phyloP scores from a whole-genome alignment of 2,888 invertebrate genomes.

The Hyposoter didymator region DNA sequence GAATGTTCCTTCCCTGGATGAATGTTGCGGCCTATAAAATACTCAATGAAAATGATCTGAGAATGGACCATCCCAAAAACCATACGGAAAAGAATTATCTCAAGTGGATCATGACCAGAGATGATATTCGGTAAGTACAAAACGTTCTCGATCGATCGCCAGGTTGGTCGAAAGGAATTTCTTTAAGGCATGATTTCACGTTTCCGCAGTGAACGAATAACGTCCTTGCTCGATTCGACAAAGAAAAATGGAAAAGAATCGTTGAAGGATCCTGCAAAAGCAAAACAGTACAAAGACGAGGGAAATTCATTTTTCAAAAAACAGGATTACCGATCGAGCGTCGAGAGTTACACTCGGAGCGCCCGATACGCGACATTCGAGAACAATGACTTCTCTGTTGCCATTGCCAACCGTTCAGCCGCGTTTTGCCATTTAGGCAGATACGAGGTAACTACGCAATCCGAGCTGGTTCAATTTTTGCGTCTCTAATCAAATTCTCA shows the following conservation, averaged over 20 bases:
- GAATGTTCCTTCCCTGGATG: neutral
- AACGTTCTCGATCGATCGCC: neutral
- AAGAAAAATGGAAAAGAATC: conserved; percentile 73
- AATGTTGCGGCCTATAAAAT: too few relatives aligned
- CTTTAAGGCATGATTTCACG: neutral
- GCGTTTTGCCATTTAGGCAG: conserved; percentile 86
- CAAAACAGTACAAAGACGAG: conserved; percentile 82
- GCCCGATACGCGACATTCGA: conserved; percentile 86
- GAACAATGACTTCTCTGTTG: conserved; percentile 87
- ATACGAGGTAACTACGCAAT: conserved; percentile 85
- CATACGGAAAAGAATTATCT: conserved; percentile 74
- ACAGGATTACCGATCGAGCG: conserved; percentile 85
- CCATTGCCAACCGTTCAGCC: conserved; percentile 90
- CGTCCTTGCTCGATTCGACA: conserved; percentile 80
- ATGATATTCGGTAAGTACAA: conserved; percentile 71
- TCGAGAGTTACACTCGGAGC: conserved; percentile 87
- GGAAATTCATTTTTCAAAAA: conserved; percentile 87
- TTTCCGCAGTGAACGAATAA: conserved; percentile 79
- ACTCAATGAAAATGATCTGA: too few relatives aligned
- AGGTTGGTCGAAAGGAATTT: neutral
- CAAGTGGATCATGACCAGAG: conserved; percentile 70
- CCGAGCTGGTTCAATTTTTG: neutral
- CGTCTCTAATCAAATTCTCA: neutral
- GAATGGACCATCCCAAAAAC: conserved; percentile 56
- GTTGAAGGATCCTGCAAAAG: conserved; percentile 79